A percentile compares a stretch with the other conserved stretches of the same genome.
phyloP scores from a whole-genome alignment of 1,140 invertebrate species.

The Cardiocondyla obscurior region DNA sequence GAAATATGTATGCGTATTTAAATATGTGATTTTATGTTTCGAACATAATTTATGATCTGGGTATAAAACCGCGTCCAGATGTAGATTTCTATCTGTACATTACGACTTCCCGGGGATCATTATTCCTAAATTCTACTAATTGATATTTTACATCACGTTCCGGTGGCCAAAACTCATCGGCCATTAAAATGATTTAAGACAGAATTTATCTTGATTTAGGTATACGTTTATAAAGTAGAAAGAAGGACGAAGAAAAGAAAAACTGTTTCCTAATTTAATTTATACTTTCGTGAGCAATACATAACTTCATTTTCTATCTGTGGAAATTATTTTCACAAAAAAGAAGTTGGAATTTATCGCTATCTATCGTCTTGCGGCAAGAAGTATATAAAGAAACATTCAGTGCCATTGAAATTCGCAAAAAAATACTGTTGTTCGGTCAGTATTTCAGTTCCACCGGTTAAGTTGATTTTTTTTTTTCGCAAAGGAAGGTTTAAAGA shows the following conservation, averaged over 20 bases:
- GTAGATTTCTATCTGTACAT: not conserved
- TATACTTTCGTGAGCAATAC: not conserved
- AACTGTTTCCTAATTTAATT: not conserved
- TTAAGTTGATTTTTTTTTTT: not conserved
- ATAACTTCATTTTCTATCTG: not conserved
- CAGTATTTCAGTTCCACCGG: not conserved
- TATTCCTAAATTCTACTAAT: slow-evolving; percentile 22
- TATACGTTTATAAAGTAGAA: not conserved
- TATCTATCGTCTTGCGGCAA: too few species aligned
- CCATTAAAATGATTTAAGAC: slow-evolving; percentile 24
- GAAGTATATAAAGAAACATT: not conserved
- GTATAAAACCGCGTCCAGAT: slow-evolving; percentile 39
- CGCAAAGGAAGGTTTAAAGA: not conserved
- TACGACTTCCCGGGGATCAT: not conserved
- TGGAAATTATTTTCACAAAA: not conserved
- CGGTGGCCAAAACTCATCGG: not conserved
- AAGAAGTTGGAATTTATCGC: too few species aligned
- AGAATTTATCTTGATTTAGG: not conserved
- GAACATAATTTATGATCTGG: slow-evolving; percentile 34
- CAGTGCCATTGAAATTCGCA: not conserved
- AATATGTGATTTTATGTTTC: slow-evolving; percentile 19
- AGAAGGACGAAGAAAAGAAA: not conserved
- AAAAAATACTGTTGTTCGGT: slow-evolving; percentile 58
- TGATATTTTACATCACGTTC: slow-evolving; percentile 26
- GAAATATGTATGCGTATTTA: not conserved